A percentile compares a stretch with the other conserved stretches of the same genome.
These are phyloP conservation scores for Gouania willdenowi DNA, from an alignment of 2,797 vertebrate species.

Conservation along the genomic window DNA sequence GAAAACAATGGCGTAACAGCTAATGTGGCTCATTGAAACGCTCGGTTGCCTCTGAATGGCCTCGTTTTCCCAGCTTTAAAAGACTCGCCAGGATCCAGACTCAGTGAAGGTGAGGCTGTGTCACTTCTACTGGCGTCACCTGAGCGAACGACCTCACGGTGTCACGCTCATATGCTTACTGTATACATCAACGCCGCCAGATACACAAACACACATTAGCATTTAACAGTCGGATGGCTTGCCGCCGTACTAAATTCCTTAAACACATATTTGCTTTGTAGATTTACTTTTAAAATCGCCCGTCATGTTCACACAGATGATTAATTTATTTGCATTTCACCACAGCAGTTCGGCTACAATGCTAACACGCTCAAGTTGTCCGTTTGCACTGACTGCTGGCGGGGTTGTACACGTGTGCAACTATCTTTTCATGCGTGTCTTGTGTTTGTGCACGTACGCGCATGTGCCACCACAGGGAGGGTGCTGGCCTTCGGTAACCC, in stretches of 20 bases:
- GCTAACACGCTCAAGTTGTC: no score
- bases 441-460: slow-evolving; percentile 12
- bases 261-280: no score
- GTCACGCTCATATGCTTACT: no score
- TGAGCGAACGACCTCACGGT: slow-evolving; percentile 52
- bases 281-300: no score
- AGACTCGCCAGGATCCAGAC: slow-evolving; percentile 52
- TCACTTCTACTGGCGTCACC: slow-evolving; percentile 71
- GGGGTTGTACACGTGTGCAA: neutral
- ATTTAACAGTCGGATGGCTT: no score
- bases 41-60: slow-evolving; percentile 70
- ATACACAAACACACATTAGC: slow-evolving; percentile 17
- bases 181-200: slow-evolving; percentile 30
- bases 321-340: no score
- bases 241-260: no score
- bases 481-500: slow-evolving; percentile 33
- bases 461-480: slow-evolving; percentile 28
- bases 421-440: slow-evolving; percentile 14
- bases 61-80: slow-evolving; percentile 67
- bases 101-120: slow-evolving; percentile 67
- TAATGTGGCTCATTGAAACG: slow-evolving; percentile 77
- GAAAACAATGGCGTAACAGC: slow-evolving; percentile 71
- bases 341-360: no score
- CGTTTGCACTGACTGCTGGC: no score
- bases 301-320: no score